A percentile compares a stretch with the other conserved stretches of the same genome.
phyloP scores from a whole-genome alignment of 2,888 invertebrate genomes.

The Notodonta dromedarius region DNA sequence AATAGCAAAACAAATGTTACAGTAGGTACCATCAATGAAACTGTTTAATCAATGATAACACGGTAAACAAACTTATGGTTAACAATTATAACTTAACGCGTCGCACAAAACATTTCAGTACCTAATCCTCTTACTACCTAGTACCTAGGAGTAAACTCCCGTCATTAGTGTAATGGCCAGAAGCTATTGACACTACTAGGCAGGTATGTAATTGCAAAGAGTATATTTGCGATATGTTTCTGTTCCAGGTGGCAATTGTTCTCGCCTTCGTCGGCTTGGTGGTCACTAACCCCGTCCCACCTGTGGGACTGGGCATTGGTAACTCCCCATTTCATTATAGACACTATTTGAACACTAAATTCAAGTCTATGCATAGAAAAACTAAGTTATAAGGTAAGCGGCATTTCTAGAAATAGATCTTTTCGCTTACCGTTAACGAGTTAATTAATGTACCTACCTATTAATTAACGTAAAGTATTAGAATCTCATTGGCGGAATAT shows the following conservation, averaged over 20 bases:
- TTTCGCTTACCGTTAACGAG: constrained; percentile 19
- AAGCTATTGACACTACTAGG: too few species aligned
- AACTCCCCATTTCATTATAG: constrained; percentile 42
- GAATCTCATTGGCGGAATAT: neutral
- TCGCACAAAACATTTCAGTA: too few species aligned
- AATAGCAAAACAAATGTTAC: too few species aligned
- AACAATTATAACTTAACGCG: too few species aligned
- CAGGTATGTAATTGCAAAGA: too few species aligned
- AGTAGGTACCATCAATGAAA: too few species aligned
- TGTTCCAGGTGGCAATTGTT: constrained; percentile 66
- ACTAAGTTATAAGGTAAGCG: constrained; percentile 40
- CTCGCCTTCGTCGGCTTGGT: constrained; percentile 66
- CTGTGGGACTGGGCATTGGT: constrained; percentile 49
- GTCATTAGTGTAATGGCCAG: too few species aligned
- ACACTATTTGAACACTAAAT: constrained; percentile 47
- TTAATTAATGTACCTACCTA: neutral
- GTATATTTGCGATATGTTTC: neutral
- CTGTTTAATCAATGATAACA: too few species aligned
- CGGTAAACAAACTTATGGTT: too few species aligned
- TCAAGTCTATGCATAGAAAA: constrained; percentile 42
- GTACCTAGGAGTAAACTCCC: too few species aligned
- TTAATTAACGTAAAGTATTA: neutral
- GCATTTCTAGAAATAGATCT: constrained; percentile 11
- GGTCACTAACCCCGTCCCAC: constrained; percentile 57
- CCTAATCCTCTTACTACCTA: too few species aligned